Evolutionary conservation across 53 echinoderm and acorn worm species (phyloP).

Genomic region (Zoroaster sp.): DNA sequence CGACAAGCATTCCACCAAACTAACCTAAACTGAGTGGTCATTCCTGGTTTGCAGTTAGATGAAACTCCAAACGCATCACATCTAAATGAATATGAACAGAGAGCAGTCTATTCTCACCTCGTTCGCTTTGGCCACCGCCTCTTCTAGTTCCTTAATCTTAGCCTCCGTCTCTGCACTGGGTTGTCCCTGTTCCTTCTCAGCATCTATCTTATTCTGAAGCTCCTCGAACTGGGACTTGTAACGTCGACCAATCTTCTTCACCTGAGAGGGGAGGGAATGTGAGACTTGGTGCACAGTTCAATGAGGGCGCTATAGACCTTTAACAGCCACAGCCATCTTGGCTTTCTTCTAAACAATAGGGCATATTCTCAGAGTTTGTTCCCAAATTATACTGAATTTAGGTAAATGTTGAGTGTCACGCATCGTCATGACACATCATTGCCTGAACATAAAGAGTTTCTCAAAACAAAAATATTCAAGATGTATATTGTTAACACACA

Average conservation of each 20-base stretch:
- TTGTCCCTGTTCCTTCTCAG: conserved; percentile 77
- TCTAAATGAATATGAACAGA: too few species aligned
- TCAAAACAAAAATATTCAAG: too few species aligned
- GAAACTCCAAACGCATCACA: too few species aligned
- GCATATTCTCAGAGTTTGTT: too few species aligned
- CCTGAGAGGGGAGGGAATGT: conserved; percentile 39
- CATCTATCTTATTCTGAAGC: conserved; percentile 71
- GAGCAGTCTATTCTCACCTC: conserved; percentile 57
- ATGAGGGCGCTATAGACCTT: not conserved
- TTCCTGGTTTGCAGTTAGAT: too few species aligned
- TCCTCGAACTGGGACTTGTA: conserved; percentile 97
- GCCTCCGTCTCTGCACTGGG: conserved; percentile 82
- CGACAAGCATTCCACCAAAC: too few species aligned
- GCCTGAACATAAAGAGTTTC: too few species aligned
- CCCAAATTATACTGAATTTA: not conserved
- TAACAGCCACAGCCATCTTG: not conserved
- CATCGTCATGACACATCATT: not conserved
- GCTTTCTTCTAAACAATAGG: not conserved
- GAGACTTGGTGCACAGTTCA: not conserved
- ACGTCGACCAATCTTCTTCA: conserved; percentile 92
- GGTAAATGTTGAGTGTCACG: not conserved
- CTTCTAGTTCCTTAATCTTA: conserved; percentile 77
- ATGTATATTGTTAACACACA: too few species aligned
- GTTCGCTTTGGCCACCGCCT: conserved; percentile 46
- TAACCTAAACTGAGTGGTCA: too few species aligned